Evolutionary conservation across 2,888 invertebrate genomes (phyloP).

Genomic region (Ellobium chinense): DNA sequence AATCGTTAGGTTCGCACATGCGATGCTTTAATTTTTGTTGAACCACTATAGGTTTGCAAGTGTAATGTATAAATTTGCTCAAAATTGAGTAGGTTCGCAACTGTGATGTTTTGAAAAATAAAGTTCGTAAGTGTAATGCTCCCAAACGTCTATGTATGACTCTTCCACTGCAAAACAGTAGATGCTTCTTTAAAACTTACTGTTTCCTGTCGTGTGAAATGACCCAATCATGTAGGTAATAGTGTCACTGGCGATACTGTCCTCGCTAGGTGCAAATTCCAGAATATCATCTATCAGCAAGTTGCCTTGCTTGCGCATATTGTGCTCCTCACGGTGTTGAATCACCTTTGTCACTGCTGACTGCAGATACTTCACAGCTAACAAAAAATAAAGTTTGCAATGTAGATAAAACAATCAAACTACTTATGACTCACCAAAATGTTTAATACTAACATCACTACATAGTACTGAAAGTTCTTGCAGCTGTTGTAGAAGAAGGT

Average conservation of each 20-base stretch:
- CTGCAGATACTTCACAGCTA: slow-evolving; percentile 48
- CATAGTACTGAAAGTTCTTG: not conserved
- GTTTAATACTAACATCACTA: not conserved
- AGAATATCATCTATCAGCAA: slow-evolving; percentile 66
- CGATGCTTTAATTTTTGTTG: too few species aligned
- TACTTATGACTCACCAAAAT: too few species aligned
- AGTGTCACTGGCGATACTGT: slow-evolving; percentile 55
- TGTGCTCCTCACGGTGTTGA: slow-evolving; percentile 53
- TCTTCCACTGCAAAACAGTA: too few species aligned
- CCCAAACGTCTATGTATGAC: too few species aligned
- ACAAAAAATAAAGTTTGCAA: not conserved
- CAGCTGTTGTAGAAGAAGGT: too few species aligned
- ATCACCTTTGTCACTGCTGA: slow-evolving; percentile 54
- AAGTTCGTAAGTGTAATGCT: too few species aligned
- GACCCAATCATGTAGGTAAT: slow-evolving; percentile 69
- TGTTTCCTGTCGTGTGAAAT: slow-evolving; percentile 75
- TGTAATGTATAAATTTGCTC: too few species aligned
- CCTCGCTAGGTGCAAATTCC: slow-evolving; percentile 52
- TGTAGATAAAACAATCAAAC: not conserved
- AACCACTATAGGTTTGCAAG: too few species aligned
- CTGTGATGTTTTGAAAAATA: too few species aligned
- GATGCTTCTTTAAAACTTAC: too few species aligned
- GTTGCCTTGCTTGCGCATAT: slow-evolving; percentile 54
- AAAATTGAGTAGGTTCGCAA: too few species aligned
- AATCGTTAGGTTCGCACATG: too few species aligned